phyloP scores from a whole-genome alignment of 1,140 invertebrate species.

The Drosophila sturtevanti region DNA sequence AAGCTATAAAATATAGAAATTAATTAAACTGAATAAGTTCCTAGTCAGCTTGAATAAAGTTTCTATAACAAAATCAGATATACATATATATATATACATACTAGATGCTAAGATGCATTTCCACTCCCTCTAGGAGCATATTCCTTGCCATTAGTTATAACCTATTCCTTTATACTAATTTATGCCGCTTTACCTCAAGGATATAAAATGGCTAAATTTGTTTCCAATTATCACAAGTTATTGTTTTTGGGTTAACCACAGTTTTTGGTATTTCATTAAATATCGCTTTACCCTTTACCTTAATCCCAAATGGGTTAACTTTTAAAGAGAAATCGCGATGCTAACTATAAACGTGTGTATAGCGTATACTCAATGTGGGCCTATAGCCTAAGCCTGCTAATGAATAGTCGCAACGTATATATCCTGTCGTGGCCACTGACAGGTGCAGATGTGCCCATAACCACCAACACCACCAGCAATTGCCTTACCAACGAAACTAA shows the following conservation, averaged over 20 bases:
- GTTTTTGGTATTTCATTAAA: not conserved
- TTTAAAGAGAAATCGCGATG: slow-evolving; percentile 2
- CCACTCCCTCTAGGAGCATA: too few species aligned
- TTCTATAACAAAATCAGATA: too few species aligned
- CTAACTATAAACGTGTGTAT: slow-evolving; percentile 6
- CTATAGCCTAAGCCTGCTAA: slow-evolving; percentile 11
- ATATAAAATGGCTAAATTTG: not conserved
- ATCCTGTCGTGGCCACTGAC: not conserved
- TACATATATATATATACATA: too few species aligned
- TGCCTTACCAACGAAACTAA: slow-evolving; percentile 8
- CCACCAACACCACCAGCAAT: not conserved
- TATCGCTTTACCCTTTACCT: not conserved
- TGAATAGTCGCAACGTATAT: not conserved
- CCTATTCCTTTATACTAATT: too few species aligned
- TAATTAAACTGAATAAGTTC: too few species aligned
- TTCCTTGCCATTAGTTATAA: too few species aligned
- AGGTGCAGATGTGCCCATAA: slow-evolving; percentile 1
- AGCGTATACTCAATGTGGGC: slow-evolving; percentile 49
- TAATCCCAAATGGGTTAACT: not conserved
- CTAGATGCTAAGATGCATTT: too few species aligned
- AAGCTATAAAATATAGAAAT: too few species aligned
- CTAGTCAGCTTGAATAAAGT: too few species aligned
- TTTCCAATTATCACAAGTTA: not conserved
- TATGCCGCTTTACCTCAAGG: not conserved
- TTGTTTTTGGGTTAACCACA: too few species aligned